Percentiles rank a stretch among this genome's conserved stretches.
These are phyloP conservation scores for Sarcoramphus papa DNA, from an alignment of 2,797 vertebrate genomes.

Conservation along the genomic window DNA sequence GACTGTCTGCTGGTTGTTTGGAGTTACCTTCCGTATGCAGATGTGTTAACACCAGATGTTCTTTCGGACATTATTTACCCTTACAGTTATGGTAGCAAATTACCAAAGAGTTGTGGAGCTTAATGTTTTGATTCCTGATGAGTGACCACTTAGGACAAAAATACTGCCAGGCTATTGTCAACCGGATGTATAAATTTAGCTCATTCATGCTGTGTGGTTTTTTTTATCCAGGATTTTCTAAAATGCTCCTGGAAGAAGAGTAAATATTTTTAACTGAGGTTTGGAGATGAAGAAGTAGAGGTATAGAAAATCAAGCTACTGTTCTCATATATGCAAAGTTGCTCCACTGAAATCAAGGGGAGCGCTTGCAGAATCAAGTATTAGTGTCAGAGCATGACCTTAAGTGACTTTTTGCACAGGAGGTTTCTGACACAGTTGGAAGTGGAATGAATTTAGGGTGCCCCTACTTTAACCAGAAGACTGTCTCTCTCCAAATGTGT, in stretches of 20 bases:
- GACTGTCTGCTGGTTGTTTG: neutral
- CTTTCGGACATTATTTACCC: neutral
- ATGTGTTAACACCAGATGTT: neutral
- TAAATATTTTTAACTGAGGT: neutral
- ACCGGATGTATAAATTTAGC: neutral
- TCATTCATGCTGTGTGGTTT: fast-evolving
- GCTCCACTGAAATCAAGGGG: neutral
- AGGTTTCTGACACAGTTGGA: neutral
- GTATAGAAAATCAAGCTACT: neutral
- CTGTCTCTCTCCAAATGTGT: neutral
- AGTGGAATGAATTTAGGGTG: neutral
- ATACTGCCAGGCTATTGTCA: neutral
- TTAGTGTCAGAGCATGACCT: fast-evolving
- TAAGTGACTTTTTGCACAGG: neutral
- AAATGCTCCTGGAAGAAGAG: neutral
- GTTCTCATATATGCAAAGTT: neutral
- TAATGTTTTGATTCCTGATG: neutral
- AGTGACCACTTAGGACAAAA: neutral
- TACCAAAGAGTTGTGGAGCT: neutral
- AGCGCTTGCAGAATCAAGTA: neutral
- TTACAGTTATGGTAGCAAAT: neutral
- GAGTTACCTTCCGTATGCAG: neutral
- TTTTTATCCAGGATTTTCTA: neutral
- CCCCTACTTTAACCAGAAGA: neutral
- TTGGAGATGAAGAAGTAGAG: neutral